Evolutionary conservation across 2,113 vertebrate species (phyloP).

Genomic region (Pelodiscus sinensis): DNA sequence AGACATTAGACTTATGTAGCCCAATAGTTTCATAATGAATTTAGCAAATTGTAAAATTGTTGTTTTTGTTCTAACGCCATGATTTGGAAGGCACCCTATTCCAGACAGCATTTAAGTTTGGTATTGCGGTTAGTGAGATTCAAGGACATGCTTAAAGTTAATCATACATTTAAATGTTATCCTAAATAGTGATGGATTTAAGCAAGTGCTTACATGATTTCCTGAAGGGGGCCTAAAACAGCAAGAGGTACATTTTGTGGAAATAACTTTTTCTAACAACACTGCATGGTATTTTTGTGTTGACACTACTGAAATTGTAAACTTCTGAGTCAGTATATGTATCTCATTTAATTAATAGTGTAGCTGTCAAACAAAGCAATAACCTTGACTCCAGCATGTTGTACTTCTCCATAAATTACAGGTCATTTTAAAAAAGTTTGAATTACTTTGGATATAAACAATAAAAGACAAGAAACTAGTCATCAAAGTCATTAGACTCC

Average conservation of each 20-base stretch:
- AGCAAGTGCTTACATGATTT: not conserved
- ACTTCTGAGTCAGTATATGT: not conserved
- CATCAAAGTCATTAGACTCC: slow-evolving; percentile 49
- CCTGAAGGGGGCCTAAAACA: not conserved
- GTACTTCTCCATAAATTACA: slow-evolving; percentile 34
- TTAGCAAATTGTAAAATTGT: not conserved
- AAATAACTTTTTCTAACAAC: not conserved
- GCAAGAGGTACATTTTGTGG: not conserved
- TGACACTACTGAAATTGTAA: not conserved
- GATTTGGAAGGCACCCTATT: not conserved
- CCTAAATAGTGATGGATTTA: not conserved
- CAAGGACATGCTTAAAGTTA: not conserved
- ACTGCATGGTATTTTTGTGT: not conserved
- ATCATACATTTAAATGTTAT: not conserved
- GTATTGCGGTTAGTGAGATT: fast-evolving
- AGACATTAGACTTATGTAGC: not conserved
- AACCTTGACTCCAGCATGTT: not conserved
- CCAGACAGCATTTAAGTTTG: not conserved
- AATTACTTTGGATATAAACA: slow-evolving; percentile 17
- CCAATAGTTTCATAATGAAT: not conserved
- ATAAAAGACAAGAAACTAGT: slow-evolving; percentile 21
- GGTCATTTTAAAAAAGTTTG: slow-evolving; percentile 8
- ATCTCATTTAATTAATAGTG: not conserved
- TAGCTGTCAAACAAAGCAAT: not conserved
- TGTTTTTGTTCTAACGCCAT: not conserved